Base-by-base conservation (phyloP, 2,113 vertebrate genomes). In the Alethe castanea region DNA sequence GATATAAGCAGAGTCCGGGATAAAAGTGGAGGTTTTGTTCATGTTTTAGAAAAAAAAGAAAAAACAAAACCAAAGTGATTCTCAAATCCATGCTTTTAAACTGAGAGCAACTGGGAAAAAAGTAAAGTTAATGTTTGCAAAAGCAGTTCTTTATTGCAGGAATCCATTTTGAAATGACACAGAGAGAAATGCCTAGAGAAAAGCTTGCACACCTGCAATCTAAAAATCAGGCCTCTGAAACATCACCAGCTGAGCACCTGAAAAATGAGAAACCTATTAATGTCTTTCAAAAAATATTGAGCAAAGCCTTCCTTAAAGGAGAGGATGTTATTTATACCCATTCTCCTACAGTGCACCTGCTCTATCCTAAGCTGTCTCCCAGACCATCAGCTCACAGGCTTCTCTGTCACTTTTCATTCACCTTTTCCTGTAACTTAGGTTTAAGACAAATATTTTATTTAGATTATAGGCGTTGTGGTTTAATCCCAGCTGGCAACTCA, bases 221-320 rank as follows among this genome's bases (percentile, higher is more conserved):
- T 92, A 56, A 93, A 96, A 86, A 60, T n/a, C 67, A 81, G 76
- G 23, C 71, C 28, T 90, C 60, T 86, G 71, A 95, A 93, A 81
- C 88, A 78, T 71, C 60, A 86, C 82, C 80, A 94, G 76, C 57
- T 90, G 80, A 93, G 76, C 44, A 92, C 52, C 92, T 88, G 83
- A 74, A 94, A 95, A 45, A 81, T 88, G 90, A 94, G 88, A 92
- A 90, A 67, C 48, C 44, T 74, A 81, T 81, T 92, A 84, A 78
- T 61, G 76, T 60, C 53, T 61, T 90, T 76, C 11, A 45, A 78
- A 95, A 86, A 86, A 74, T 72, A 86, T 47, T 70, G 65, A 94
- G 72, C 56, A 74, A 81, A 59, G 52, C 29, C 31, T 81, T 92
- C 61, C 72, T 91, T 80, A 86, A 94, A 96, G 66, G 54, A 47